These are phyloP conservation scores for Odontamblyopus rebecca DNA, from an alignment of 2,797 vertebrate species.

Conservation along the genomic window DNA sequence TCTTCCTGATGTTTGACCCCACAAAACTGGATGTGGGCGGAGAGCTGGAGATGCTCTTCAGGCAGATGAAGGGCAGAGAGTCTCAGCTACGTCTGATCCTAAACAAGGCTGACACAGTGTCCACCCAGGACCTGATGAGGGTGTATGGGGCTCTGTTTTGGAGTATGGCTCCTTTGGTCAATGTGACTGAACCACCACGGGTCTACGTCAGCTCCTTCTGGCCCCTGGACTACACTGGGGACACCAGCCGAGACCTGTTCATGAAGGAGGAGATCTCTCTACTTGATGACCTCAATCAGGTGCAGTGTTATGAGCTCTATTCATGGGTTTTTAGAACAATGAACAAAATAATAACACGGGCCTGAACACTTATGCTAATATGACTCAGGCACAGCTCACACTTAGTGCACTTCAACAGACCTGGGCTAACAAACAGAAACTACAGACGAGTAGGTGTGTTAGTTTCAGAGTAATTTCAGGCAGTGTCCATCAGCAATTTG, in stretches of 20 bases:
- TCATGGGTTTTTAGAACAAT: too few relatives aligned
- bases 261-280: slow-evolving; percentile 94
- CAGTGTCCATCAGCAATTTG: too few relatives aligned
- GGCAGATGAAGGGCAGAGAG: slow-evolving; percentile 93
- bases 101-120: slow-evolving; percentile 94
- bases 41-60: slow-evolving; percentile 94
- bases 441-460: too few relatives aligned
- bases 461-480: too few relatives aligned
- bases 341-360: too few relatives aligned
- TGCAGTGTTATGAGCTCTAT: slow-evolving; percentile 8
- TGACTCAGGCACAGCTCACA: too few relatives aligned
- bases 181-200: slow-evolving; percentile 92
- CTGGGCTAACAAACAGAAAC: too few relatives aligned
- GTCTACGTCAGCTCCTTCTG: slow-evolving; percentile 99
- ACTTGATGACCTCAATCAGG: slow-evolving; percentile 94
- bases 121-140: slow-evolving; percentile 94
- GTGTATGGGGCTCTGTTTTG: slow-evolving; percentile 97
- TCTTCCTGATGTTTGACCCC: slow-evolving; percentile 96
- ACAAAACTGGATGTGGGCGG: slow-evolving; percentile 95
- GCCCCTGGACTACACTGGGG: slow-evolving; percentile 87
- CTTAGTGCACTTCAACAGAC: too few relatives aligned
- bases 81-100: slow-evolving; percentile 97
- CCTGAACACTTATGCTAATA: too few relatives aligned
- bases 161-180: slow-evolving; percentile 96
- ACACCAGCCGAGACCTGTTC: slow-evolving; percentile 90